Evolutionary conservation across 2,797 vertebrate genomes (phyloP), one percentile per base, ranked within the genome.

Genomic region (Acipenser oxyrinchus): DNA sequence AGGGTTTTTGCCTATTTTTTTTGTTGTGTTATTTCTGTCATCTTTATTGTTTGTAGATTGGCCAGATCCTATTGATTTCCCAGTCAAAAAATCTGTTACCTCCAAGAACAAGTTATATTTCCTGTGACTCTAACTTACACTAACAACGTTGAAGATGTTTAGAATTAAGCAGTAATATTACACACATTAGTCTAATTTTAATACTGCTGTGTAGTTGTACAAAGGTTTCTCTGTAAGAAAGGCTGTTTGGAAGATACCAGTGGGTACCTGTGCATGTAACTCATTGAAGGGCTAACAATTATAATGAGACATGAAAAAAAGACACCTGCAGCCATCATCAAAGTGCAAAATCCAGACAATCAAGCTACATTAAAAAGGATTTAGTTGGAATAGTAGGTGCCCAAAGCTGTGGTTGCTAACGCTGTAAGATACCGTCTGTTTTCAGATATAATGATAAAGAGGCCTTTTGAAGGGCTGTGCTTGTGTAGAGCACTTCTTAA

Each of bases 391-490:
- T 73, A 63, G 66, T 82, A 86, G 83, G 82, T 89, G 82, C 87
- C 79, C 71, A 60, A 64, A 71, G 73, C 69, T 75, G 69, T 59
- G 58, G 73, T 73, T 84, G 76, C 67, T 71, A 73, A 66, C 75
- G 70, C 68, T 77, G 84, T 86, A 80, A 86, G 81, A 89, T 89
- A 81, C 76, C 67, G 72, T 81, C 69, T 76, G 75, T 79, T 80
- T 84, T 66, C 75, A 80, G 83, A 86, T 89, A 79, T 73, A 71
- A 76, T 49, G 81, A 87, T 89, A 86, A 80, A 80, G 68, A 70
- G 66, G 50, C 79, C 67, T 86, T 93, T 92, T 91, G 89, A 90
- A 88, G 84, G 74, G 75, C 68, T 71, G 63, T 73, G 69, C 18
- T 53, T 72, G 63, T 76, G 73, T 13, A 72, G 64, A 71, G 67